These are phyloP conservation scores for Sesamia inferens DNA, from an alignment of 2,888 invertebrate species.

Conservation along the genomic window DNA sequence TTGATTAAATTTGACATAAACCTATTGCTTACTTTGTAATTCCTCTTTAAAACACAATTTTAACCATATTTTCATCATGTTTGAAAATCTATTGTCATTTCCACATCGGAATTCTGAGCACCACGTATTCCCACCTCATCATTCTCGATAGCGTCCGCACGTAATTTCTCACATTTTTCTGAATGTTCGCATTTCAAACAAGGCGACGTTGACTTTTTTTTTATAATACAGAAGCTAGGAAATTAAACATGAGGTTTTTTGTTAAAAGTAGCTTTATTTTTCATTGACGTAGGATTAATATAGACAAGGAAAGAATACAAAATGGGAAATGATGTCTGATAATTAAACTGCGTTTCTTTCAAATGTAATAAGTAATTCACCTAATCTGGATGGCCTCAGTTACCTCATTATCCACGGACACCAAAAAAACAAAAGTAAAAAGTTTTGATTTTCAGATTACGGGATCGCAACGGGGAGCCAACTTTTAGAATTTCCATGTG, in stretches of 20 bases:
- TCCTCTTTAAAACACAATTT: not conserved
- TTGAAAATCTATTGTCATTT: conserved; percentile 53
- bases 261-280: not conserved
- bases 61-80: conserved; percentile 17
- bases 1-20: not conserved
- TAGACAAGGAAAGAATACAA: not conserved
- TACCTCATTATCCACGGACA: conserved; percentile 42
- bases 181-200: conserved; percentile 51
- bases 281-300: not conserved
- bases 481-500: conserved; percentile 94
- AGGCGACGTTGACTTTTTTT: conserved; percentile 28
- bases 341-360: conserved; percentile 4
- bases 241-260: not conserved
- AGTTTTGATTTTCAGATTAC: conserved; percentile 92
- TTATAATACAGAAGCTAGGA: not conserved
- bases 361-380: conserved; percentile 23
- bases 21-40: not conserved
- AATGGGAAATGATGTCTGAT: not conserved
- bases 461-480: conserved; percentile 95
- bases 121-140: conserved; percentile 51
- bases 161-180: conserved; percentile 56
- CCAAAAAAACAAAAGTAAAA: conserved; percentile 56
- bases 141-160: conserved; percentile 40
- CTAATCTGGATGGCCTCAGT: conserved; percentile 41
- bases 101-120: conserved; percentile 46